These are phyloP conservation scores for Hippocampus zosterae DNA, from an alignment of 2,113 vertebrate genomes.

Conservation along the genomic window DNA sequence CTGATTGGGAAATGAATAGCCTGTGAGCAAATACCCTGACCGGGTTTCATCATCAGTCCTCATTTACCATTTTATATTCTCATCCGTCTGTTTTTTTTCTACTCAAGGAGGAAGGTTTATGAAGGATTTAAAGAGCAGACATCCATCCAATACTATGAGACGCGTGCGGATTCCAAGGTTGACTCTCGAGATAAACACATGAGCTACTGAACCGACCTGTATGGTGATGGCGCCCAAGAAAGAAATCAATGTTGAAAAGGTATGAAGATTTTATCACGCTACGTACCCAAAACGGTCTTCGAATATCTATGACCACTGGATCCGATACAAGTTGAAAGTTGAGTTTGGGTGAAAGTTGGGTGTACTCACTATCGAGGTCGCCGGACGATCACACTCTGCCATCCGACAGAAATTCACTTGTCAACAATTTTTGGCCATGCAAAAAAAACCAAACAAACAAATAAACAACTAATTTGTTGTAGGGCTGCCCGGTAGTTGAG, in stretches of 20 bases:
- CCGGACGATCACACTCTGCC: neutral
- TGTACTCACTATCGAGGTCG: neutral
- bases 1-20: slow-evolving; percentile 61
- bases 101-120: slow-evolving; percentile 1
- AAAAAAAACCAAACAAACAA: neutral
- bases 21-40: slow-evolving; percentile 45
- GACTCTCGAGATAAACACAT: neutral
- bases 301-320: neutral
- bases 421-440: neutral
- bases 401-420: neutral
- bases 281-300: neutral
- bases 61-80: slow-evolving; percentile 43
- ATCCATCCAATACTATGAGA: neutral
- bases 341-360: neutral
- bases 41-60: slow-evolving; percentile 40
- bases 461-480: too few relatives aligned
- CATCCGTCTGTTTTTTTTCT: slow-evolving; percentile 29
- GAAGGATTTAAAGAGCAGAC: slow-evolving; percentile 21
- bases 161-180: neutral
- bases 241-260: neutral
- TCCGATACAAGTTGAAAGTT: neutral
- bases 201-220: neutral
- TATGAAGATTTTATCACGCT: neutral
- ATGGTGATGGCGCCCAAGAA: neutral
- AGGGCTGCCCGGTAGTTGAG: too few relatives aligned